Evolutionary conservation across 2,888 invertebrate genomes (phyloP), one percentile per base, ranked within the genome.

Genomic region (Macropis europaea): DNA sequence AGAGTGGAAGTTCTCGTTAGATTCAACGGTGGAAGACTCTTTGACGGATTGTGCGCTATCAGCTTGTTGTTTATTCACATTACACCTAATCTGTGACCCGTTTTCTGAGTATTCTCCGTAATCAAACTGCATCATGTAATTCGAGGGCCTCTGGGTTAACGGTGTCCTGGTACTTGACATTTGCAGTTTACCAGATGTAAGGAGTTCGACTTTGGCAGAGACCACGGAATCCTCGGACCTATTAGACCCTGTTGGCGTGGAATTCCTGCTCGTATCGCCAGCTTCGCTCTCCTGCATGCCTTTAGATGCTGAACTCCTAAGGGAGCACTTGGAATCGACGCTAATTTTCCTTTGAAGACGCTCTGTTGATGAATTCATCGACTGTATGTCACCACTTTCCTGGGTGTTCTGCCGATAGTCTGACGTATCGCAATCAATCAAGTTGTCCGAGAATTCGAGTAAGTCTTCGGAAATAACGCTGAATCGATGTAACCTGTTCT

Each of bases 381-480:
- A 61, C 2, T 71, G 73, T 5, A 76, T 77, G 34, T 64, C 71
- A 43, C 64, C 70, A 6, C 28, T 69, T 5, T 81, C 73, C 1
- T 48, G 57, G 2, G 28, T 9, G 11, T 56, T 71, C 26, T 61
- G 78, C 13, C 22, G 62, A 5, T 64, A 64, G 26, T 82, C 82
- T 6, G 73, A 24, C 0, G 45, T 26, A 11, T 83, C 82, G 38
- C 82, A 82, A 19, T 88, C 86, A 28, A 86, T 86, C 11, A 86
- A 62, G 34, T 86, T 88, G 28, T 90, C 89, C 0, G 87, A 87
- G 42, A 89, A 90, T 43, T 90, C 89, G 5, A 88, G 73, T 1
- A 88, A 77, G 56, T 90, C 88, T 42, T 89, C 88, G 2, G 88
- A 88, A 17, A 88, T 88, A 1, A 86, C 85, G 63, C 88, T 88